Percentiles rank a stretch among this genome's conserved stretches.
These are phyloP conservation scores for Harmothoe impar DNA, from an alignment of 2,888 invertebrate species.

Conservation along the genomic window DNA sequence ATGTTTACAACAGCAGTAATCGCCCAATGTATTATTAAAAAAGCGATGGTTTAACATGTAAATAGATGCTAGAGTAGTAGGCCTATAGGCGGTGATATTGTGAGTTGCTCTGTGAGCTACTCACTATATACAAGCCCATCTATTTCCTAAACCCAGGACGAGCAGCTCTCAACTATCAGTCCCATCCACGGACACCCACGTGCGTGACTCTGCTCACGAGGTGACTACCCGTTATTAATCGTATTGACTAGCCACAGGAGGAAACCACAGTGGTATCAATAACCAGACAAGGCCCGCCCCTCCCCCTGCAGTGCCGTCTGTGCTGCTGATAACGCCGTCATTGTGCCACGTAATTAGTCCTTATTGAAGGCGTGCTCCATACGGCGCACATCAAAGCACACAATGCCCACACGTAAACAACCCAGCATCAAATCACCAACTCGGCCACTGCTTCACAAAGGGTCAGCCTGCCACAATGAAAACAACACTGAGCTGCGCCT, in stretches of 20 bases:
- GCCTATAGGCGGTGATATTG: no score
- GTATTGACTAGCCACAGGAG: conserved; percentile 12
- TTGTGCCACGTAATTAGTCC: neutral
- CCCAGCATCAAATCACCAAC: neutral
- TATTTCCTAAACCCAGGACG: no score
- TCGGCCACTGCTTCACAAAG: neutral
- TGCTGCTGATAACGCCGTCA: neutral
- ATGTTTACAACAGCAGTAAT: no score
- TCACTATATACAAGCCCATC: no score
- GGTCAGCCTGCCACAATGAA: no score
- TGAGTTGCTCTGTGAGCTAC: no score
- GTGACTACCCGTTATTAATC: conserved; percentile 13
- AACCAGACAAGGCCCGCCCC: neutral
- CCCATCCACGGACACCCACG: no score
- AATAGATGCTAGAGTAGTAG: no score
- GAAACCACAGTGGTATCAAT: conserved; percentile 5
- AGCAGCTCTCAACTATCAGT: no score
- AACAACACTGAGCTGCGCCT: no score
- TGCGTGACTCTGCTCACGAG: neutral
- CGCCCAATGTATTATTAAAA: no score
- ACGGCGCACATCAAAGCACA: neutral
- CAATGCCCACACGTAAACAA: neutral
- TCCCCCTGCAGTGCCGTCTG: neutral
- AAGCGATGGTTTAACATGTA: no score
- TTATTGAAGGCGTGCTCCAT: neutral